phyloP scores from a whole-genome alignment of 2,888 invertebrate species.

The Shargacucullia verbasci region DNA sequence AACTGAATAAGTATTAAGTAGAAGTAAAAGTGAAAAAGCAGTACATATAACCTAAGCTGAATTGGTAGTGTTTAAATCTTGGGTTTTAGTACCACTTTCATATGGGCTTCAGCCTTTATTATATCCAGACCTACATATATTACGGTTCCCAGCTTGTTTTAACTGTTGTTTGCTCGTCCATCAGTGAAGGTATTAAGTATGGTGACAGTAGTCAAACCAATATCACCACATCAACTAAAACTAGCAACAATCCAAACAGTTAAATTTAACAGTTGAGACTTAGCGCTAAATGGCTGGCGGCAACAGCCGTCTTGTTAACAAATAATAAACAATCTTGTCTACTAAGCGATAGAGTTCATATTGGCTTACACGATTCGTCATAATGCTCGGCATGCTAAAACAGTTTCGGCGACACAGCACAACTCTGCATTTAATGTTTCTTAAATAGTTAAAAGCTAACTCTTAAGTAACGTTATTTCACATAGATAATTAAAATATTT shows the following conservation, averaged over 20 bases:
- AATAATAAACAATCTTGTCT: conserved; percentile 48
- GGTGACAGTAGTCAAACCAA: conserved; percentile 37
- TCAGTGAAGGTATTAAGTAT: no score
- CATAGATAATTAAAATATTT: conserved; percentile 4
- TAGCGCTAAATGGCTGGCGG: conserved; percentile 63
- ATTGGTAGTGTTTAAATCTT: no score
- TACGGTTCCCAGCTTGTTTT: no score
- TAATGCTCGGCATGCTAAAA: conserved; percentile 44
- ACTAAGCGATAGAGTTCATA: conserved; percentile 53
- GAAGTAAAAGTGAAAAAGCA: no score
- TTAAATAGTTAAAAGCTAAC: conserved; percentile 1
- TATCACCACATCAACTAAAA: conserved; percentile 46
- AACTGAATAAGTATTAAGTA: no score
- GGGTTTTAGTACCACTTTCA: no score
- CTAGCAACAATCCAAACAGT: conserved; percentile 65
- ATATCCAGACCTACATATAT: no score
- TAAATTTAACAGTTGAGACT: conserved; percentile 61
- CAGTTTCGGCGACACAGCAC: conserved; percentile 19
- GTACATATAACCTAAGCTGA: no score
- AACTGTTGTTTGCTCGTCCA: no score
- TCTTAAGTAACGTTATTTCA: conserved; percentile 17
- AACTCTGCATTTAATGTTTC: conserved; percentile 32
- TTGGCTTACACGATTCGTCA: conserved; percentile 57
- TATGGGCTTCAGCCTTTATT: no score
- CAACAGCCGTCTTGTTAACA: conserved; percentile 40